phyloP scores from a whole-genome alignment of 2,113 vertebrate genomes.

The Psittacus erithacus region DNA sequence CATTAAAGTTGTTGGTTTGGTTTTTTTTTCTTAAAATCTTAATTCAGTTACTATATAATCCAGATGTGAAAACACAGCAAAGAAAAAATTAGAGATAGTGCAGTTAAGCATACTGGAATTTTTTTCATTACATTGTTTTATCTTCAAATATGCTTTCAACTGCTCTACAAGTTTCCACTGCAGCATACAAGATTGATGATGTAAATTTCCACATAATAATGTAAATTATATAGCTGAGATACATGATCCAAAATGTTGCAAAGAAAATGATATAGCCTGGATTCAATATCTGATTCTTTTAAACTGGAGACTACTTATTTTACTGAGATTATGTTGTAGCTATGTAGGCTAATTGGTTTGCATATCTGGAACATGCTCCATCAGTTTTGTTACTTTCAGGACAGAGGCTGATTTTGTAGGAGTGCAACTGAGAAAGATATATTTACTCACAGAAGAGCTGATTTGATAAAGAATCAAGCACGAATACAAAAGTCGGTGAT shows the following conservation, averaged over 20 bases:
- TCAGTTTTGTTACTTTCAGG: slow-evolving; percentile 2
- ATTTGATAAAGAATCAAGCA: slow-evolving; percentile 30
- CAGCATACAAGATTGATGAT: neutral
- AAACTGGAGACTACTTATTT: neutral
- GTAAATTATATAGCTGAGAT: neutral
- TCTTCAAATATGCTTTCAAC: neutral
- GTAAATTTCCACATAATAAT: neutral
- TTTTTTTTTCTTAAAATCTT: neutral
- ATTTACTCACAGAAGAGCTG: slow-evolving; percentile 11
- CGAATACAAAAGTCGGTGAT: neutral
- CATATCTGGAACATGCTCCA: neutral
- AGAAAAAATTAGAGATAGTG: neutral
- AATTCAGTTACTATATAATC: neutral
- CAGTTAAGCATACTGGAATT: neutral
- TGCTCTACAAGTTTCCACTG: neutral
- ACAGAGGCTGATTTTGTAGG: neutral
- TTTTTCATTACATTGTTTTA: neutral
- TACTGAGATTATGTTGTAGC: neutral
- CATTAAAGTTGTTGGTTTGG: fast-evolving
- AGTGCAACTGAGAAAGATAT: slow-evolving; percentile 1
- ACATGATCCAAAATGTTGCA: neutral
- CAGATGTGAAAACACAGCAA: neutral
- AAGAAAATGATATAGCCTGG: neutral
- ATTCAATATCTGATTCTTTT: neutral
- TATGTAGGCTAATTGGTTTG: slow-evolving; percentile 14